Conservation (phyloP, 2,888 invertebrate genomes). For the Ctena decussata region DNA sequence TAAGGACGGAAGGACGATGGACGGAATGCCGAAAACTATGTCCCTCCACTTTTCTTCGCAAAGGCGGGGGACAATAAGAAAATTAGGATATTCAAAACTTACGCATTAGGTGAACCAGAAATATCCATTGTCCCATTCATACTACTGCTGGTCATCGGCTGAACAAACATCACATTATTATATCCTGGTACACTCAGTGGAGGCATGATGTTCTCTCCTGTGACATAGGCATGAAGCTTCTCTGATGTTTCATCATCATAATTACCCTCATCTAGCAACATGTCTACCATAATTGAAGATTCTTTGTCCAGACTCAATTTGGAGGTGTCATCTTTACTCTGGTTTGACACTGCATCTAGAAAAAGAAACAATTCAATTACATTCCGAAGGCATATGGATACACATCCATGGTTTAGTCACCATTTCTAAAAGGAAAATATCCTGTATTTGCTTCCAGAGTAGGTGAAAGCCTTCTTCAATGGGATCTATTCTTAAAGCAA, state of each 20-base stretch:
- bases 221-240: conserved; percentile 75
- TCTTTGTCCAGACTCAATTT: conserved; percentile 76
- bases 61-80: not conserved
- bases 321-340: conserved; percentile 68
- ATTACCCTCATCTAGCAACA: conserved; percentile 79
- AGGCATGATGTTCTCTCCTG: conserved; percentile 68
- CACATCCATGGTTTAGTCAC: too few relatives aligned
- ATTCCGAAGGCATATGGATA: too few relatives aligned
- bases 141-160: conserved; percentile 50
- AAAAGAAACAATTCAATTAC: too few relatives aligned
- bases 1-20: too few relatives aligned
- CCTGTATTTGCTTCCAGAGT: too few relatives aligned
- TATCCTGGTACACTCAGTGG: conserved; percentile 38
- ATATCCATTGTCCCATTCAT: conserved; percentile 63
- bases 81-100: not conserved
- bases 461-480: too few relatives aligned
- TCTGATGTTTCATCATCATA: conserved; percentile 76
- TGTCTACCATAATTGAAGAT: conserved; percentile 80
- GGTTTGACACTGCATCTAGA: conserved; percentile 41
- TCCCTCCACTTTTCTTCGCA: too few relatives aligned
- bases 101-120: conserved; percentile 2
- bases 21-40: too few relatives aligned
- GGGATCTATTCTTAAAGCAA: too few relatives aligned
- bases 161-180: conserved; percentile 52
- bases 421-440: too few relatives aligned